Conservation (phyloP, 2,797 vertebrate species). For the Malurus splendens region DNA sequence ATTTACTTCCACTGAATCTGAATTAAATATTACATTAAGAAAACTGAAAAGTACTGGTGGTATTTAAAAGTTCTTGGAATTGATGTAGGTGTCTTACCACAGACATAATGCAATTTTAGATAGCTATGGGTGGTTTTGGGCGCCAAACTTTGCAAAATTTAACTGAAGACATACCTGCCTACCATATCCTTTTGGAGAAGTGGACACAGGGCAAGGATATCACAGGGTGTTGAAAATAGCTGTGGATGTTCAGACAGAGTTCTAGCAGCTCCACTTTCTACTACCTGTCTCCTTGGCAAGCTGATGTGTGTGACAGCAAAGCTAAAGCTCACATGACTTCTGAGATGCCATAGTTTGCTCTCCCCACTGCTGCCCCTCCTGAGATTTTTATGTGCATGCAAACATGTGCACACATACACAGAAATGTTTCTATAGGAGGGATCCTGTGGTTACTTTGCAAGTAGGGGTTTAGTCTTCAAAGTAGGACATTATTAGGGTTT, state of each 20-base stretch:
- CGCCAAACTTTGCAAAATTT: neutral
- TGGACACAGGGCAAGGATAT: neutral
- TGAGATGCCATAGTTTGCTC: neutral
- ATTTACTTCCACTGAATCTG: neutral
- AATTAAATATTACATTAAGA: neutral
- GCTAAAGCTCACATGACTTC: neutral
- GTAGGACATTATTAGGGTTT: neutral
- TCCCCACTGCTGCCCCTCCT: neutral
- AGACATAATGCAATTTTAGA: neutral
- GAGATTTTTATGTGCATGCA: neutral
- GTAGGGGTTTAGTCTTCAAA: neutral
- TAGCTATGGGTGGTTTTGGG: neutral
- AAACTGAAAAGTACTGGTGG: neutral
- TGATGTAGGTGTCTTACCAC: neutral
- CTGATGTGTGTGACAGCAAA: neutral
- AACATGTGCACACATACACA: rapidly evolving
- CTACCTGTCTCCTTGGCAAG: neutral
- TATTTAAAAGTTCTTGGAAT: neutral
- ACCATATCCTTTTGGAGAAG: neutral
- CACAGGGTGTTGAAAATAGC: neutral
- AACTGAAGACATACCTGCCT: rapidly evolving
- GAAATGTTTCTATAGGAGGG: neutral
- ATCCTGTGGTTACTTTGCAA: neutral
- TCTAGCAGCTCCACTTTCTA: neutral
- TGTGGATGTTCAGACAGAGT: neutral